phyloP scores from a whole-genome alignment of 2,888 invertebrate genomes.

The Hirtodrosophila histrioides region DNA sequence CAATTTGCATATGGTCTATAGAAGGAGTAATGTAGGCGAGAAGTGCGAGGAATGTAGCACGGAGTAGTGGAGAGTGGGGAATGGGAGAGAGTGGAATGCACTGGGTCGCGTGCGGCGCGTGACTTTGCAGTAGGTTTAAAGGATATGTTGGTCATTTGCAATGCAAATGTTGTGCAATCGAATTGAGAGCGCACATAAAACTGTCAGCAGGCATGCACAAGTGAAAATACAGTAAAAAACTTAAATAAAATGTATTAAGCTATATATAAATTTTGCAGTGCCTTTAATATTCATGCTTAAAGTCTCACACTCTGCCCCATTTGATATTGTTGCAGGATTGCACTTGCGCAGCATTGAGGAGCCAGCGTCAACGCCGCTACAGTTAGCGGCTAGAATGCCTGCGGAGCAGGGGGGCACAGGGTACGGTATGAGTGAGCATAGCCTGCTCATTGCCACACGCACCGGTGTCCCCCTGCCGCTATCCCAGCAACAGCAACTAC shows the following conservation, averaged over 20 bases:
- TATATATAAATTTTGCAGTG: slow-evolving; percentile 12
- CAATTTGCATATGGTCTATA: slow-evolving; percentile 41
- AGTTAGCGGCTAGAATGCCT: slow-evolving; percentile 85
- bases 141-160: slow-evolving; percentile 73
- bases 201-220: slow-evolving; percentile 24
- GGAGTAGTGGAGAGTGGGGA: no score
- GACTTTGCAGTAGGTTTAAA: slow-evolving; percentile 44
- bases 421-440: slow-evolving; percentile 87
- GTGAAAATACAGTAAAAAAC: slow-evolving; percentile 11
- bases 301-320: slow-evolving; percentile 7
- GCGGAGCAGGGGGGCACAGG: slow-evolving; percentile 88
- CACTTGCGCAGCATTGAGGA: slow-evolving; percentile 94
- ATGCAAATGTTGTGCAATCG: slow-evolving; percentile 65
- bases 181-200: slow-evolving; percentile 43
- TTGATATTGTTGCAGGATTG: slow-evolving; percentile 87
- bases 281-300: slow-evolving; percentile 33
- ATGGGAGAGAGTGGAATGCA: neutral
- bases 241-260: neutral
- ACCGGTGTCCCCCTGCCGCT: slow-evolving; percentile 85
- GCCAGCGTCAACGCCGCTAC: slow-evolving; percentile 87
- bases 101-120: slow-evolving; percentile 32
- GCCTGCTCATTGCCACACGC: slow-evolving; percentile 83
- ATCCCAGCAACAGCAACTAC: slow-evolving; percentile 69
- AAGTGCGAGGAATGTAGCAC: no score
- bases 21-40: neutral